A percentile compares a stretch with the other conserved stretches of the same genome.
phyloP scores from a whole-genome alignment of 2,113 vertebrate species.

The Chaetura pelagica region DNA sequence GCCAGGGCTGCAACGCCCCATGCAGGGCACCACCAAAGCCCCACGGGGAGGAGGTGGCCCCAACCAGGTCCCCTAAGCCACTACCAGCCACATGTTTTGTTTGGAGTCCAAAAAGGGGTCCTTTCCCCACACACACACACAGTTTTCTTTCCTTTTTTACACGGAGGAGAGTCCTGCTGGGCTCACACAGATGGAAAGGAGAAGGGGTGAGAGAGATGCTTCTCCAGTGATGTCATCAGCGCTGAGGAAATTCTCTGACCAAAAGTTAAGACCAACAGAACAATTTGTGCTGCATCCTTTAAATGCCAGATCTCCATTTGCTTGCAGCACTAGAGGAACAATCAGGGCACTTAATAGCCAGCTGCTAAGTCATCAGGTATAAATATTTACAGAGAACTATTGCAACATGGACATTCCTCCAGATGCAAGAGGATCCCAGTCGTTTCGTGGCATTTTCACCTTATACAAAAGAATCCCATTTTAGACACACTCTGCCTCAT shows the following conservation, averaged over 20 bases:
- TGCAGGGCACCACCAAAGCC: not conserved
- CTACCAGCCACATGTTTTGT: accelerated
- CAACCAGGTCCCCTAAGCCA: not conserved
- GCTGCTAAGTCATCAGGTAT: slow-evolving; percentile 61
- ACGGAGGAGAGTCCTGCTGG: accelerated
- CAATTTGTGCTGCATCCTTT: slow-evolving; percentile 29
- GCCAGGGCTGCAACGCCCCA: accelerated
- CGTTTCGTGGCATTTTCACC: slow-evolving; percentile 11
- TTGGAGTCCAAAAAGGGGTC: accelerated
- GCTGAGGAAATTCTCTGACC: slow-evolving; percentile 39
- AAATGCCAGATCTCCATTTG: slow-evolving; percentile 61
- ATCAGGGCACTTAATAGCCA: slow-evolving; percentile 57
- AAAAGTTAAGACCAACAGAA: slow-evolving; percentile 33
- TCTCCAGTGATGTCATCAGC: slow-evolving; percentile 56
- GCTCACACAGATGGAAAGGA: not conserved
- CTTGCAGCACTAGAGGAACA: not conserved
- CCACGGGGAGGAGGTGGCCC: accelerated
- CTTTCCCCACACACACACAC: not conserved
- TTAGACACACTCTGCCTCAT: not conserved
- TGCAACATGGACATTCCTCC: slow-evolving; percentile 51
- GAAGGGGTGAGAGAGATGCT: not conserved
- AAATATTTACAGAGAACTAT: slow-evolving; percentile 70
- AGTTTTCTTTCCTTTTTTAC: not conserved
- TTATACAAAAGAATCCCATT: not conserved
- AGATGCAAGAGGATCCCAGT: slow-evolving; percentile 23